phyloP scores from a whole-genome alignment of 2,113 vertebrate species.

The Aegotheles bennettii region DNA sequence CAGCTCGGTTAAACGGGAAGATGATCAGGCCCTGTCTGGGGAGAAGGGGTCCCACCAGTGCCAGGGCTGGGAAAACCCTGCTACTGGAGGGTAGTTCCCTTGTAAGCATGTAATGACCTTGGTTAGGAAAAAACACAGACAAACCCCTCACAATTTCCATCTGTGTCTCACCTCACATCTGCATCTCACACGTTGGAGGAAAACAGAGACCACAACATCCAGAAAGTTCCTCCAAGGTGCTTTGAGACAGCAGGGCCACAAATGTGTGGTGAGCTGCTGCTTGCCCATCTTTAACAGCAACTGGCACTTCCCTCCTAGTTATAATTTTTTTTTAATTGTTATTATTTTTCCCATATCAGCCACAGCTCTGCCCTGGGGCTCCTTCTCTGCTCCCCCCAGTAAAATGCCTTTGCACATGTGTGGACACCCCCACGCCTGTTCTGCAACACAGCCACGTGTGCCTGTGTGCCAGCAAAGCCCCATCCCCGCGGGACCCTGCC shows the following conservation, averaged over 20 bases:
- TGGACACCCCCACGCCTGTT: not conserved
- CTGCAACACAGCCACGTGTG: rapidly evolving
- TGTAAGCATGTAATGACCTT: not conserved
- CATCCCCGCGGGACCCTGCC: rapidly evolving
- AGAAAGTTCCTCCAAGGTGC: not conserved
- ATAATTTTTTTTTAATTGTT: not conserved
- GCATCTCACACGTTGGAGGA: not conserved
- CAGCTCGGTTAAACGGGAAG: rapidly evolving
- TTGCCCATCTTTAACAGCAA: not conserved
- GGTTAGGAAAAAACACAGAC: not conserved
- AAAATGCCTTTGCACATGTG: rapidly evolving
- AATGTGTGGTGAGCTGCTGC: rapidly evolving
- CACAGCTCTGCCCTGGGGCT: not conserved
- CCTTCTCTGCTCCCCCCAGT: not conserved
- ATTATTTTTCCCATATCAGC: not conserved
- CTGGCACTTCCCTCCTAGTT: not conserved
- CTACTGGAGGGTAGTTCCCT: not conserved
- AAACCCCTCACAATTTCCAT: not conserved
- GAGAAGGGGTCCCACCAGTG: not conserved
- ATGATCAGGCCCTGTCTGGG: not conserved
- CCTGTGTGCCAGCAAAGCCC: not conserved
- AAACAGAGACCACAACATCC: not conserved
- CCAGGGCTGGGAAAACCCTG: not conserved
- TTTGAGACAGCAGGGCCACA: not conserved
- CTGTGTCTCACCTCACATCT: not conserved